Base-by-base conservation (phyloP, 2,888 invertebrate genomes). In the Rhodophaea formosa region DNA sequence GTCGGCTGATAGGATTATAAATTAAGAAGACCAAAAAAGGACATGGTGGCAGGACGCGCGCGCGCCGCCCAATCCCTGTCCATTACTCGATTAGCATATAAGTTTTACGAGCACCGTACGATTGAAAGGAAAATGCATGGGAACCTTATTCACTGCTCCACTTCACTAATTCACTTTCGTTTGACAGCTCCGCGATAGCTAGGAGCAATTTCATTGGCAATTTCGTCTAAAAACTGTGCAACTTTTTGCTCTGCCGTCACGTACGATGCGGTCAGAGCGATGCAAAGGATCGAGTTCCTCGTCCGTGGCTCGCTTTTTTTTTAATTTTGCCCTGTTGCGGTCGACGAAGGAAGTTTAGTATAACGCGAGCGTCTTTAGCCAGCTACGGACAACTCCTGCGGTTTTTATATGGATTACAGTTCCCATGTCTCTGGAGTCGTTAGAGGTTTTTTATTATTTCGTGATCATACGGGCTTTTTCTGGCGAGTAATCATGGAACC, bases 331-430 rank as follows among this genome's bases (percentile, higher is more conserved):
- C 65, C 65, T 68, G 72, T 80, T 88, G 89, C 74, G 88, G 89
- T 89, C 69, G 62, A 59, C 80, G 63, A 69, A 85, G 88, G 88
- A 88, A 86, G 86, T 82, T 80, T 78, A 76, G 72, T 79, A 32
- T n/a, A 62, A 68, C 71, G 61, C 67, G 56, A 61, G 54, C 45
- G 66, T 67, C 68, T 68, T 73, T 75, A 75, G 67, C 68, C 67
- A 72, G 68, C 68, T 68, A 67, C 60, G 62, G 71, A 69, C 69
- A 70, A 70, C 72, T 64, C 69, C 69, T 87, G 87, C 63, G 88
- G 88, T 87, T 85, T 72, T 63, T 67, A 77, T 80, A 79, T 80
- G 72, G 77, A 80, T 80, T 82, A 79, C 80, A 64, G 72, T 79
- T 86, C 83, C 78, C 85, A 82, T 84, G 79, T 80, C 72, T 56